These are phyloP conservation scores for Catamblyrhynchus diadema DNA, from an alignment of 2,797 vertebrate genomes.

Conservation along the genomic window DNA sequence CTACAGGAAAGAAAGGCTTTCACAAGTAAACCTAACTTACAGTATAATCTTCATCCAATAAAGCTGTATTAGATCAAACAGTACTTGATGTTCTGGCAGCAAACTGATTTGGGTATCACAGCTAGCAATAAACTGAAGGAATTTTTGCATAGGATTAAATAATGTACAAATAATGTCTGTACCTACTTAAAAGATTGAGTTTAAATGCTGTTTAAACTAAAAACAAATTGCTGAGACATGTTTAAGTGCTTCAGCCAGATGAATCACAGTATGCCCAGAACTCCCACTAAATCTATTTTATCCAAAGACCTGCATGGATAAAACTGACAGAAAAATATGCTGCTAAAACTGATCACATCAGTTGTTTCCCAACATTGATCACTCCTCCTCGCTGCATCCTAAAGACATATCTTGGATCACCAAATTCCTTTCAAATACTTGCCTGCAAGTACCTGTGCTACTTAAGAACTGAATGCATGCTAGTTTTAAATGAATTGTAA, in stretches of 20 bases:
- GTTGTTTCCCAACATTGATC: conserved; percentile 22
- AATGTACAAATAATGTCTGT: neutral
- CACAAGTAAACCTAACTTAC: neutral
- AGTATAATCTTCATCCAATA: conserved; percentile 14
- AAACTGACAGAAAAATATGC: conserved; percentile 32
- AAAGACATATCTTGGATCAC: neutral
- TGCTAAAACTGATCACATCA: conserved; percentile 8
- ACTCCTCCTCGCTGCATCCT: neutral
- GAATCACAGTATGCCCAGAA: conserved; percentile 19
- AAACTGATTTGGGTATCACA: neutral
- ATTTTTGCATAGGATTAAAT: conserved; percentile 18
- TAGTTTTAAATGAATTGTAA: neutral
- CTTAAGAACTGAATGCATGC: neutral
- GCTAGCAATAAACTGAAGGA: neutral
- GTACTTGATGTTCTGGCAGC: neutral
- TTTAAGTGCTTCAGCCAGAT: conserved; percentile 35
- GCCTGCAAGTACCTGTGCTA: neutral
- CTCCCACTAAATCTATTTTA: conserved; percentile 49
- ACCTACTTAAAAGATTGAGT: neutral
- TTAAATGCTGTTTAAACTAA: conserved; percentile 26
- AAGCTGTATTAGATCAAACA: neutral
- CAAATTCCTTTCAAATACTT: neutral
- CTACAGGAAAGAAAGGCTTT: conserved; percentile 4
- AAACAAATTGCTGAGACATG: neutral
- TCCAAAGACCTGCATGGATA: neutral